Evolutionary conservation across 2,888 invertebrate genomes (phyloP), one percentile per base, ranked within the genome.

Genomic region (Chironomus riparius): DNA sequence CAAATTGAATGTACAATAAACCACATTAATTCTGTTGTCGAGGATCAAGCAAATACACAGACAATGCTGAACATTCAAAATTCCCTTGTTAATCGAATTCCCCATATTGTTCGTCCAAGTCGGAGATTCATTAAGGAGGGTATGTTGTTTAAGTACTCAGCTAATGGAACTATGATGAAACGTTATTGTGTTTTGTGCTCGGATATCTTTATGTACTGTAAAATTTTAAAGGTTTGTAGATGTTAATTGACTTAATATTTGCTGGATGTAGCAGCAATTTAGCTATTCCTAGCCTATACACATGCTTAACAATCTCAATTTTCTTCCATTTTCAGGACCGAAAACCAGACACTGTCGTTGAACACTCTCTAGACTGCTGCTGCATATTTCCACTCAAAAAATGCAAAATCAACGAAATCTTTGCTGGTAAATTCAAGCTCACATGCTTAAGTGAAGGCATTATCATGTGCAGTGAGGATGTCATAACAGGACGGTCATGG

Each of bases 151-250:
- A 86, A 90, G 84, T 87, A 90, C 56, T 85, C 85, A 0, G 82
- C 85, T 56, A 84, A 83, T 78, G 85, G 85, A 4, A 82, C 83
- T 75, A 82, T 82, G 80, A 84, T 87, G 76, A 88, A 87, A 79
- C 83, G 91, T 6, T 90, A 91, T 81, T 89, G 91, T 78, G 87
- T 92, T 78, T 85, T 92, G 15, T 87, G 91, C 83, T 91, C 87
- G 15, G 93, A 93, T 80, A 89, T 91, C 79, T 85, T 93, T 68
- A 85, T 93, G 81, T 91, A 91, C 80, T 91, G 91, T 80, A 92
- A 91, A 83, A 85, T 88, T 72, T 83, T 86, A 75, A 87, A 87
- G 70, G 79, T 69, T 15, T 65, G 69, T 47, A 13, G 4, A 48
- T 18, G 6, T 18, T 12, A 50, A 4, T n/a, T n/a, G n/a, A n/a